phyloP scores from a whole-genome alignment of 2,797 vertebrate species.

The Myotis daubentonii region DNA sequence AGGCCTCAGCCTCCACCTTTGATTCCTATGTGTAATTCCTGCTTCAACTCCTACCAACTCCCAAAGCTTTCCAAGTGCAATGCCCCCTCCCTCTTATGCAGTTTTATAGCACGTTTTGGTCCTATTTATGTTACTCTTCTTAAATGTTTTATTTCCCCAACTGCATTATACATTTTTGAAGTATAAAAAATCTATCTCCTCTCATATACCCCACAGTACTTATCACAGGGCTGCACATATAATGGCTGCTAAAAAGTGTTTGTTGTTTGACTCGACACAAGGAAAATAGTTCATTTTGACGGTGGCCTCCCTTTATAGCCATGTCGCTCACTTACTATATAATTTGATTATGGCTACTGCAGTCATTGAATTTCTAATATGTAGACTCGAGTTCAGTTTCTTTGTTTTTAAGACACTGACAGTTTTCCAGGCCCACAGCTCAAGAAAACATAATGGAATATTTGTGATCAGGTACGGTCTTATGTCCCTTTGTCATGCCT shows the following conservation, averaged over 20 bases:
- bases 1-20: neutral
- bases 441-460: conserved; percentile 54
- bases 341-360: conserved; percentile 43
- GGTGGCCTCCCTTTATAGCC: neutral
- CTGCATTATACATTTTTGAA: neutral
- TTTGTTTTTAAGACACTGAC: conserved; percentile 67
- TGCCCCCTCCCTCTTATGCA: neutral
- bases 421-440: conserved; percentile 54
- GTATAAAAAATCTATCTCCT: neutral
- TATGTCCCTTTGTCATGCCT: conserved; percentile 27
- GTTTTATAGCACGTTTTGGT: neutral
- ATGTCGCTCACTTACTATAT: neutral
- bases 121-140: neutral
- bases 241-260: neutral
- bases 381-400: neutral
- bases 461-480: conserved; percentile 62
- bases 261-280: conserved; percentile 17
- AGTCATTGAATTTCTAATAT: conserved; percentile 29
- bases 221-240: neutral
- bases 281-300: conserved; percentile 12
- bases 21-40: neutral
- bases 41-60: neutral
- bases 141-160: conserved; percentile 40
- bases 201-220: neutral
- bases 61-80: neutral